Base-by-base conservation (phyloP, 1,140 invertebrate genomes). In the Archegozetes longisetosus region DNA sequence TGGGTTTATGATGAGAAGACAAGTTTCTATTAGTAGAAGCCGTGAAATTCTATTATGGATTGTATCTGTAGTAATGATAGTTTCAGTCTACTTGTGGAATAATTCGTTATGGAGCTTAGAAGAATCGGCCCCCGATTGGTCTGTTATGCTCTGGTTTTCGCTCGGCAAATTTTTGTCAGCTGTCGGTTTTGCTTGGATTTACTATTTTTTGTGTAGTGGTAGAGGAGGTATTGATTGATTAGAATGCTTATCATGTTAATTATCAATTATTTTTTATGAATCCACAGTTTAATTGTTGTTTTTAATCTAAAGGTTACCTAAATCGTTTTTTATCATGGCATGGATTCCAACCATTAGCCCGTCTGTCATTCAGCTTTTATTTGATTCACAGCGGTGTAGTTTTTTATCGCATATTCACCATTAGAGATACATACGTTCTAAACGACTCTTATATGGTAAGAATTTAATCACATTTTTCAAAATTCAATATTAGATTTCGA, bases 91-190 rank as follows among this genome's bases (percentile, higher is more conserved):
- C 25, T 25, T 47, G 6, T n/a, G 48, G 2, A 58, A 51, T 23
- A 58, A 58, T 46, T 12, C 47, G 27, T 58, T 58, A 17, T 58
- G 57, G 57, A 46, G 48, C 1, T 12, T 58, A n/a, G 46, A 58
- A 20, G 9, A 24, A 24, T 29, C 57, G 27, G 46, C 57, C 14
- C 20, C 46, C 17, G 26, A 50, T 24, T 12, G 26, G 4, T 24
- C 17, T 17, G 48, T 47, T 4, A n/a, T 58, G 20, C 17, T 53
- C n/a, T 58, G 57, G 57, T 58, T 49, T 27, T 50, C 20, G 14
- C 4, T 53, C 13, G 47, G 48, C 6, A 46, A 47, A 9, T 53
- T 51, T 4, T 17, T 49, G 12, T 14, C 14, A n/a, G 48, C 57
- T 6, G 3, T 58, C 4, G 57, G 46, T n/a, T n/a, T 58, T 29